A percentile compares a stretch with the other conserved stretches of the same genome.
These are phyloP conservation scores for Helogale parvula DNA, from an alignment of 2,113 vertebrate species.

Conservation along the genomic window DNA sequence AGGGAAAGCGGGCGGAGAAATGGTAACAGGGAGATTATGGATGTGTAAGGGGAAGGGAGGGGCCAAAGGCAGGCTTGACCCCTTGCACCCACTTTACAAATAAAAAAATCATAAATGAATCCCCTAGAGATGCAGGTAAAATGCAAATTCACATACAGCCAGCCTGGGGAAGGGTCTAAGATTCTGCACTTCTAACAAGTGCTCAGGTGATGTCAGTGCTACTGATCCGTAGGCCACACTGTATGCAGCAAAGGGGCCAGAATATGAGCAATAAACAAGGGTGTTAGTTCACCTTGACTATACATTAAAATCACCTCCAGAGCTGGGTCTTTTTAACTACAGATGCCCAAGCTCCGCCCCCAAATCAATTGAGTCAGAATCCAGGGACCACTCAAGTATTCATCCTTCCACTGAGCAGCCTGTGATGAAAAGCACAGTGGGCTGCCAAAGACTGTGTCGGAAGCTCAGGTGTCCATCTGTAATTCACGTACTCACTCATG, in stretches of 20 bases:
- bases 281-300: neutral
- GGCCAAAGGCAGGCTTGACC: neutral
- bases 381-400: neutral
- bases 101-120: neutral
- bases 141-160: neutral
- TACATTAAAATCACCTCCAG: neutral
- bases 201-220: neutral
- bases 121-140: neutral
- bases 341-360: neutral
- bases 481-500: neutral
- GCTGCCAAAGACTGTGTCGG: neutral
- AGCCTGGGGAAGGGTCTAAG: neutral
- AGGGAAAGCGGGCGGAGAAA: neutral
- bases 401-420: neutral
- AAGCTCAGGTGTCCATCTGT: neutral
- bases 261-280: neutral
- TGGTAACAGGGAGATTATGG: neutral
- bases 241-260: neutral
- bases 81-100: neutral
- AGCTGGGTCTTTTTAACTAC: neutral
- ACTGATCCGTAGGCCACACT: neutral
- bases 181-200: neutral
- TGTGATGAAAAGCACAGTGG: neutral
- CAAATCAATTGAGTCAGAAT: constrained; percentile 18
- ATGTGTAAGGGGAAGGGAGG: neutral